Evolutionary conservation across 2,888 invertebrate species (phyloP).

Genomic region (Coenonympha arcania): DNA sequence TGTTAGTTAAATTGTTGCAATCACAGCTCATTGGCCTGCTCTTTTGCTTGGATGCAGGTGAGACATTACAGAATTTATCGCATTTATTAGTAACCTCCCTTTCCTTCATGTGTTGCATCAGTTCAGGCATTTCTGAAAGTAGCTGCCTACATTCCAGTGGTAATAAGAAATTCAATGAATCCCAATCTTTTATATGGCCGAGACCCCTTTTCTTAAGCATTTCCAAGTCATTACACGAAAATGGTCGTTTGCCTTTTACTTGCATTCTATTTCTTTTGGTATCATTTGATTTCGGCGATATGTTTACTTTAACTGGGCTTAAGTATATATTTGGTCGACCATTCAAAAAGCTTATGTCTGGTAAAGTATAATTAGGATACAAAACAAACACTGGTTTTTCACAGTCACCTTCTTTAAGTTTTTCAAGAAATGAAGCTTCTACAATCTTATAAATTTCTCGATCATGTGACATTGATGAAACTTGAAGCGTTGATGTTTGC

Average conservation of each 20-base stretch:
- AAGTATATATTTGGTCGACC: slow-evolving; percentile 79
- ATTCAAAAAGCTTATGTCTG: slow-evolving; percentile 87
- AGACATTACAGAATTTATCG: slow-evolving; percentile 61
- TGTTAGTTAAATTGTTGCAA: slow-evolving; percentile 71
- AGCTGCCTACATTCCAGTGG: slow-evolving; percentile 88
- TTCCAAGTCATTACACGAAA: slow-evolving; percentile 88
- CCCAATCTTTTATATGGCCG: slow-evolving; percentile 93
- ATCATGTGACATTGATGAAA: slow-evolving; percentile 52
- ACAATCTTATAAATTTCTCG: slow-evolving; percentile 76
- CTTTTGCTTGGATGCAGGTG: slow-evolving; percentile 69
- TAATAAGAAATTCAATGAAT: slow-evolving; percentile 89
- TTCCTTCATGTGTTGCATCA: slow-evolving; percentile 77
- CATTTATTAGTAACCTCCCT: slow-evolving; percentile 58
- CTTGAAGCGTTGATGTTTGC: slow-evolving; percentile 77
- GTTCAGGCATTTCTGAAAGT: slow-evolving; percentile 85
- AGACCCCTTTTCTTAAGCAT: slow-evolving; percentile 85
- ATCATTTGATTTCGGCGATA: slow-evolving; percentile 57
- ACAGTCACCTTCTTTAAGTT: slow-evolving; percentile 77
- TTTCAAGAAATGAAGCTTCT: slow-evolving; percentile 80
- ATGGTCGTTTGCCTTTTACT: slow-evolving; percentile 76
- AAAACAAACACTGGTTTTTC: slow-evolving; percentile 89
- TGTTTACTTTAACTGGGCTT: slow-evolving; percentile 78
- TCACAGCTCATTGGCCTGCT: slow-evolving; percentile 77
- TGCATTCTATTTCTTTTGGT: slow-evolving; percentile 54
- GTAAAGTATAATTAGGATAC: slow-evolving; percentile 92